Evolutionary conservation across 2,113 vertebrate species (phyloP).

Genomic region (Corythoichthys haematopterus): DNA sequence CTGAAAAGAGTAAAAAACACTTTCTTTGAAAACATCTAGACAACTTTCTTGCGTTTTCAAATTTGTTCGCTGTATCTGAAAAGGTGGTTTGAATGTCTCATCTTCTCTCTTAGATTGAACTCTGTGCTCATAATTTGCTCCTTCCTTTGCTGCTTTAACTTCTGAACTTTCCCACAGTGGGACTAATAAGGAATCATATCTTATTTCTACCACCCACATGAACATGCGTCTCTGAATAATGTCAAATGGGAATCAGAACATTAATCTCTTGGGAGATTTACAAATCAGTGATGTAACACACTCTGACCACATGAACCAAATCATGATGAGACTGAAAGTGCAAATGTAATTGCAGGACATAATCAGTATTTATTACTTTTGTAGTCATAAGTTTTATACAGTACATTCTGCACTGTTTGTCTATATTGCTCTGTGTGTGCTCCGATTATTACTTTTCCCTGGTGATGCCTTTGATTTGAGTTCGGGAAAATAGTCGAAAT

Average conservation of each 20-base stretch:
- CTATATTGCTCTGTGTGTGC: not conserved
- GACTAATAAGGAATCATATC: conserved; percentile 8
- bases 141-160: conserved; percentile 11
- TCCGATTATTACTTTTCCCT: not conserved
- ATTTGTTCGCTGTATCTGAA: not conserved
- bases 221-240: not conserved
- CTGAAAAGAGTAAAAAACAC: not conserved
- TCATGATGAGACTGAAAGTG: not conserved
- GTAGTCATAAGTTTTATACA: not conserved
- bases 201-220: conserved; percentile 5
- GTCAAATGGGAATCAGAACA: not conserved
- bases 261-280: not conserved
- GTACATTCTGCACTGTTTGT: not conserved
- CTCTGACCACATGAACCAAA: not conserved
- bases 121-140: conserved; percentile 4
- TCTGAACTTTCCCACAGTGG: conserved; percentile 9
- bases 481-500: conserved; percentile 13
- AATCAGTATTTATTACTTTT: not conserved
- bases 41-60: not conserved
- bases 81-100: conserved; percentile 4
- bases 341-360: not conserved
- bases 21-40: not conserved
- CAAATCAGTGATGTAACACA: not conserved
- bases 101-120: not conserved
- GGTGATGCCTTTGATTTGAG: not conserved